phyloP scores from a whole-genome alignment of 2,113 vertebrate genomes.

The Circaetus cinerascens region DNA sequence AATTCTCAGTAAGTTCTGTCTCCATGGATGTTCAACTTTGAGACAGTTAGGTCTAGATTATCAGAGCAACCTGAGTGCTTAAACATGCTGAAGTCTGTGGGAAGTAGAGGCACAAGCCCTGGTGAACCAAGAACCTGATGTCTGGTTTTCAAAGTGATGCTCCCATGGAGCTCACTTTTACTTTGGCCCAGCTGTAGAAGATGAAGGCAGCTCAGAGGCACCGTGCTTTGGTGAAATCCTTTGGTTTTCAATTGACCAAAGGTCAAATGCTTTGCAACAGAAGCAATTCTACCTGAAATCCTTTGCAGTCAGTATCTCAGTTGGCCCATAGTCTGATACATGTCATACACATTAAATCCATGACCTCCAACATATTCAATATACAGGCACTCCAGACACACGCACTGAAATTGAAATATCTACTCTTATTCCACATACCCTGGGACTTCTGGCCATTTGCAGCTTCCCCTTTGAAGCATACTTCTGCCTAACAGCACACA shows the following conservation, averaged over 20 bases:
- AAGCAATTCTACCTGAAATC: background rate
- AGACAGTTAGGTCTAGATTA: background rate
- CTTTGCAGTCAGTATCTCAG: background rate
- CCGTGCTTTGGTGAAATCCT: background rate
- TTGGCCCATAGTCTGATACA: fast-evolving
- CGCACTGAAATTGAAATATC: background rate
- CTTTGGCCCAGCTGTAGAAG: background rate
- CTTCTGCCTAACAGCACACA: background rate
- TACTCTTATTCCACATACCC: background rate
- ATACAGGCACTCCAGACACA: background rate
- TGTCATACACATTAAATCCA: background rate
- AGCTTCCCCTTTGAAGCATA: background rate
- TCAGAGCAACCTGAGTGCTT: background rate
- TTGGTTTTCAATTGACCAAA: background rate
- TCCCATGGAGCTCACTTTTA: background rate
- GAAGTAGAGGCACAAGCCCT: background rate
- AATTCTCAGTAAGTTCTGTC: background rate
- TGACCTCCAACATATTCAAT: background rate
- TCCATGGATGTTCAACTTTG: background rate
- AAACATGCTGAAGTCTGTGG: background rate
- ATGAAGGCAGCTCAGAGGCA: background rate
- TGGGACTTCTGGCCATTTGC: background rate
- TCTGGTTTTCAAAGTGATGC: background rate
- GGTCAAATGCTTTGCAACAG: background rate
- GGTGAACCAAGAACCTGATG: background rate